phyloP scores from a whole-genome alignment of 2,113 vertebrate species.

The Mormyrus iriodes region DNA sequence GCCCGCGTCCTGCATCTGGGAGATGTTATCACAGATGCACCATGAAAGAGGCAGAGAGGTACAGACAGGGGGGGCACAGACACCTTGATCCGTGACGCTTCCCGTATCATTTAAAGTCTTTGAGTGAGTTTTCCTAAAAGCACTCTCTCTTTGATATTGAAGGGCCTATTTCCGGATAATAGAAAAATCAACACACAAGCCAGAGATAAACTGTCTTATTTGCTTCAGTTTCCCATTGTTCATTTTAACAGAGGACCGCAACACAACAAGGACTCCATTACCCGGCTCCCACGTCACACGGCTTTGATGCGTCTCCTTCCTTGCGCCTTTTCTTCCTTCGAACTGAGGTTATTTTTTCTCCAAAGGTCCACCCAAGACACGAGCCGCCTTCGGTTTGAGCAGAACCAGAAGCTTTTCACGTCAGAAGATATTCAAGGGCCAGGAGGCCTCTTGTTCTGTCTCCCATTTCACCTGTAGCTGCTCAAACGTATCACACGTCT shows the following conservation, averaged over 20 bases:
- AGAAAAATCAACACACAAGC: constrained; percentile 12
- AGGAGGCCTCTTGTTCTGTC: background rate
- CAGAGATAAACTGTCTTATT: constrained; percentile 26
- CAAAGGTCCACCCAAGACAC: constrained; percentile 43
- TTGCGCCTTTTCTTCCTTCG: constrained; percentile 19
- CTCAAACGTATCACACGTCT: background rate
- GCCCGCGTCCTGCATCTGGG: constrained; percentile 43
- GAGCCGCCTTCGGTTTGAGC: constrained; percentile 23
- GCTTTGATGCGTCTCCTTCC: constrained; percentile 27
- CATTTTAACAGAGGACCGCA: constrained; percentile 33
- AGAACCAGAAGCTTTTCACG: constrained; percentile 33
- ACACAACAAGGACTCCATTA: constrained; percentile 37
- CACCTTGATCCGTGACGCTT: constrained; percentile 10
- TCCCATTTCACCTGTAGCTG: background rate
- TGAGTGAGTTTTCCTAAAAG: constrained; percentile 12
- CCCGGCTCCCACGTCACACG: constrained; percentile 22
- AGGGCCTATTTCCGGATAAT: constrained; percentile 34
- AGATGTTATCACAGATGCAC: constrained; percentile 47
- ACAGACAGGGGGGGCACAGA: background rate
- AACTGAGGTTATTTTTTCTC: constrained; percentile 25
- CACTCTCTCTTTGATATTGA: constrained; percentile 42
- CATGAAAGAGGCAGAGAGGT: constrained; percentile 6
- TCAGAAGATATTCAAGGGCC: background rate
- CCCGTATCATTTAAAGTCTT: constrained; percentile 21
- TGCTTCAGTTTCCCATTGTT: constrained; percentile 5